Conservation (phyloP, 2,797 vertebrate species). For the Eulemur coronatus region DNA sequence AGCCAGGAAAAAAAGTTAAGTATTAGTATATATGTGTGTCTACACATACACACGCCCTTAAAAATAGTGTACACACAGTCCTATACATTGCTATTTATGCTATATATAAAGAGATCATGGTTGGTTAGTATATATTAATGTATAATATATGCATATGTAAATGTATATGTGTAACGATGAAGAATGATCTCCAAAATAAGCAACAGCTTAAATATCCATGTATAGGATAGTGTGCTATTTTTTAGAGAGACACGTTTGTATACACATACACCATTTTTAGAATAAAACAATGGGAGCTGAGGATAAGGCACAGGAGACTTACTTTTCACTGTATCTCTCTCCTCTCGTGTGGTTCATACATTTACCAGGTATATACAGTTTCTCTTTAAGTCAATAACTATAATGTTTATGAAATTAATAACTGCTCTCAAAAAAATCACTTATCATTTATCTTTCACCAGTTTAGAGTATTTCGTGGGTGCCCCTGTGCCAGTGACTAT, state of each 20-base stretch:
- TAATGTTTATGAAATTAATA: background rate
- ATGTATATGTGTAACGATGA: background rate
- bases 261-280: background rate
- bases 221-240: background rate
- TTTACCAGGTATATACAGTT: background rate
- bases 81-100: background rate
- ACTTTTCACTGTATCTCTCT: background rate
- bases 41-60: rapidly evolving
- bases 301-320: background rate
- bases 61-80: background rate
- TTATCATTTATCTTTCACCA: background rate
- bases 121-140: background rate
- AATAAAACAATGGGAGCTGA: background rate
- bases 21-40: too few relatives aligned
- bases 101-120: background rate
- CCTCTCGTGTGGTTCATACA: background rate
- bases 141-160: background rate
- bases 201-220: background rate
- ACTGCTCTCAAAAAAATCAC: background rate
- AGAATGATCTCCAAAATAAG: background rate
- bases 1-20: background rate
- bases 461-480: background rate
- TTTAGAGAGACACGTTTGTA: background rate
- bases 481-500: background rate
- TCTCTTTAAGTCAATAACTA: background rate